Evolutionary conservation across 2,888 invertebrate genomes (phyloP), one percentile per base, ranked within the genome.

Genomic region (Drosophila prolongata): DNA sequence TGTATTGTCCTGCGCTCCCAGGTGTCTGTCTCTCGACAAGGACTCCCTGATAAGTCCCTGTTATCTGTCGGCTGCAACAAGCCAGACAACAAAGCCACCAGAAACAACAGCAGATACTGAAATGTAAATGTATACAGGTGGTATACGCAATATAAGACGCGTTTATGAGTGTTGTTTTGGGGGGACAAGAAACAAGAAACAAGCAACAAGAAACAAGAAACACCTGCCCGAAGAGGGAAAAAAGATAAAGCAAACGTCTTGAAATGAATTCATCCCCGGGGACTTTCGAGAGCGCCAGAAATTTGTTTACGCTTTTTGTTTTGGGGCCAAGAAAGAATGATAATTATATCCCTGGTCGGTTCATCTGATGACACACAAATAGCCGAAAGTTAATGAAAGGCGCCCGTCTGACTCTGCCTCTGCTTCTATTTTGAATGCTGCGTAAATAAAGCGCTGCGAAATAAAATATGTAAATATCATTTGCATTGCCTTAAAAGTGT

Each of bases 391-490:
- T 74, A 56, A 52, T 50, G 35, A 70, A 50, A 44, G 38, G 59
- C 13, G 34, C 47, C 30, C 24, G 14, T 35, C 24, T n/a, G 44
- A 4, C 53, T 6, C n/a, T n/a, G 13, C 6, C 53, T 6, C n/a
- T 11, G n/a, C n/a, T 30, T 44, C 58, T 40, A 59, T 62, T 19
- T 30, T 16, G 30, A 30, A 19, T 44, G 30, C 30, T 64, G 19
- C 8, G 35, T n/a, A 57, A 55, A 64, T 44, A 67, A n/a, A 30
- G 14, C 11, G 43, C 24, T 27, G 9, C 13, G 16, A 37, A 66
- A 70, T 73, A 64, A 74, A 71, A 74, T 75, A 75, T 75, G 72
- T 38, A 74, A 74, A 74, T 76, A 76, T 54, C 56, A 61, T 76
- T 76, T 69, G 55, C 37, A 57, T 59, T 56, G 40, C 57, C 19